Evolutionary conservation across 1,140 invertebrate species (phyloP), one percentile per base, ranked within the genome.

Genomic region (Sminthurides bifidus): DNA sequence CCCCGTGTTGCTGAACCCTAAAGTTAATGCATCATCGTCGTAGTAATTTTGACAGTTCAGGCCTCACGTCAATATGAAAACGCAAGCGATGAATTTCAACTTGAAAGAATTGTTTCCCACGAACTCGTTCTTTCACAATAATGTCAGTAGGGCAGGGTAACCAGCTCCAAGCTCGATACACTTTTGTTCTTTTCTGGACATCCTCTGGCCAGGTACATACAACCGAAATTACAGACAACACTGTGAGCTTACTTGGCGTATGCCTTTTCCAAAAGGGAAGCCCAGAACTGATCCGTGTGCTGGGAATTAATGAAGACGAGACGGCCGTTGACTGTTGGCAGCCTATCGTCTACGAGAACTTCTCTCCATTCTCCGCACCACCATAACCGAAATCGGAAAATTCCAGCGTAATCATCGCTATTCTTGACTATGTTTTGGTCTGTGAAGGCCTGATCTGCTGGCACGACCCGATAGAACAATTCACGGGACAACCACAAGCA

Each of bases 301-400:
- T 83, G 81, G 14, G 87, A 84, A 67, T 96, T 91, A 63, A 95
- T 79, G 73, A 97, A 98, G 6, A 92, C 86, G 41, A 98, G 74
- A 64, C 85, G 80, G 2, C 87, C 88, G 66, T 91, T 83, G 56
- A 94, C 87, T 0, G 92, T 93, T 0, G 94, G 94, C 41, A 98
- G 76, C 17, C 92, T 77, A 71, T 98, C 94, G 72, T 98, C 94
- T 17, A 98, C 87, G 15, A 94, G 73, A 1, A 98, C 91, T 67
- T 97, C 92, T 15, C 86, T 81, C 94, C 92, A 95, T 69, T 92
- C 83, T 0, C 92, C 92, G 65, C 88, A 92, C 85, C 90, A 92
- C 90, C 91, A 95, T 17, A 95, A 70, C 0, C 88, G 80, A 74
- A 98, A 98, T 61, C 87, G 81, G 72, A 94, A 95, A 14, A 94